Base-by-base conservation (phyloP, 2,797 vertebrate species). In the Clarias fuscus region DNA sequence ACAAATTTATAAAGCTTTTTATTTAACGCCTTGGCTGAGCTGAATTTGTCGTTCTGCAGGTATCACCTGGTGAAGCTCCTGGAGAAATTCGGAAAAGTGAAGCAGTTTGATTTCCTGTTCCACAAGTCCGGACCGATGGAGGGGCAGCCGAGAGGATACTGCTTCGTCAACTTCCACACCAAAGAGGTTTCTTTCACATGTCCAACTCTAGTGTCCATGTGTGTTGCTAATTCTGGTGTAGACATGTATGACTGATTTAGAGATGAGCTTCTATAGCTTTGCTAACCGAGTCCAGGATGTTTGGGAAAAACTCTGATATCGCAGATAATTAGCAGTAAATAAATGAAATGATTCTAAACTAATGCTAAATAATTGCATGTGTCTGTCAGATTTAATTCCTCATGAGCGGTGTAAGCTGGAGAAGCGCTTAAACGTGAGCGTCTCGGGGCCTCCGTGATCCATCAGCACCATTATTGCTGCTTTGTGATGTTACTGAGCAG, bases 31-130 rank as follows among this genome's bases (percentile, higher is more conserved):
- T 20, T 43, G 40, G 20, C 11, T 18, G 76, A 17, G 27, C 8
- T 48, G 43, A 0, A 20, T 82, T n/a, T 85, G 22, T 92, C 86
- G 92, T 77, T 86, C 27, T 85, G 67, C 94, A 99, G 97, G 87
- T 99, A 97, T 89, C 97, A 99, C 89, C 95, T 99, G 80, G 97
- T 99, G 92, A 99, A 99, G 90, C 94, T 99, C 48, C 94, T 99
- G 86, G 98, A 99, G 94, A 98, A 96, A 92, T 99, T 99, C 92
- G 98, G 98, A 89, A 96, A 97, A 71, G 98, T 99, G 53, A 98
- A 98, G 93, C 98, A 99, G 86, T 99, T 99, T 91, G 98, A 99
- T 93, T 99, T 99, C 91, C 96, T 99, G 83, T 99, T 99, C 91
- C 98, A 99, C 90, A 99, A 99, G 90, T 99, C 98, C 0, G 98